Conservation (phyloP, 2,888 invertebrate species). For the Hetaerina titia region DNA sequence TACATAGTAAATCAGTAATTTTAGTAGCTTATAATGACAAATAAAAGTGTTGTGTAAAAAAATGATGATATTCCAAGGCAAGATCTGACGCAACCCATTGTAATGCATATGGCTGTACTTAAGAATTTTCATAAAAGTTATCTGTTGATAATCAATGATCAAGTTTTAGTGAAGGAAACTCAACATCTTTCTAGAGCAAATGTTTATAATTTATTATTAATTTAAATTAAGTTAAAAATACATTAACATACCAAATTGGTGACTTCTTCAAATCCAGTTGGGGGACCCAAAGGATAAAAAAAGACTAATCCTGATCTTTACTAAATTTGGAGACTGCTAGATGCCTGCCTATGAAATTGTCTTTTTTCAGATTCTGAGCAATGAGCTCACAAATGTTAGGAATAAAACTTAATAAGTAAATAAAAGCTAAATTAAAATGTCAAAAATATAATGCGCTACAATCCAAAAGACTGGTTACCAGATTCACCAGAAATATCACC, state of each 20-base stretch:
- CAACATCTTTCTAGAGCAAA: too few species aligned
- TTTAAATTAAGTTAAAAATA: too few species aligned
- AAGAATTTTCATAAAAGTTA: too few species aligned
- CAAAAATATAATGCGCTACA: background rate
- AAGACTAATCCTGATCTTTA: background rate
- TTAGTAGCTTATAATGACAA: too few species aligned
- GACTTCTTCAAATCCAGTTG: background rate
- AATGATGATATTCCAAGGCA: too few species aligned
- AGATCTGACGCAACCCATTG: too few species aligned
- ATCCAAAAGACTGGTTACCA: background rate
- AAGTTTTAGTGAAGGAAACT: too few species aligned
- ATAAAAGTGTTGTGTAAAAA: too few species aligned
- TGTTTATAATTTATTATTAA: too few species aligned
- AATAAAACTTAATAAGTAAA: background rate
- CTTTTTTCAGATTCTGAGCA: background rate
- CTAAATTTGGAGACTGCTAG: background rate
- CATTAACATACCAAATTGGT: background rate
- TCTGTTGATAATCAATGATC: too few species aligned
- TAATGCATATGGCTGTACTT: too few species aligned
- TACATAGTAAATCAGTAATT: too few species aligned
- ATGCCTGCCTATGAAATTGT: conserved; percentile 12
- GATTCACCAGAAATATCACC: conserved; percentile 70
- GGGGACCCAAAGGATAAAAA: background rate
- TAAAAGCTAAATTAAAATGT: background rate
- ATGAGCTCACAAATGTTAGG: background rate